Evolutionary conservation across 1,140 invertebrate genomes (phyloP), one percentile per base, ranked within the genome.

Genomic region (Papilio polytes): DNA sequence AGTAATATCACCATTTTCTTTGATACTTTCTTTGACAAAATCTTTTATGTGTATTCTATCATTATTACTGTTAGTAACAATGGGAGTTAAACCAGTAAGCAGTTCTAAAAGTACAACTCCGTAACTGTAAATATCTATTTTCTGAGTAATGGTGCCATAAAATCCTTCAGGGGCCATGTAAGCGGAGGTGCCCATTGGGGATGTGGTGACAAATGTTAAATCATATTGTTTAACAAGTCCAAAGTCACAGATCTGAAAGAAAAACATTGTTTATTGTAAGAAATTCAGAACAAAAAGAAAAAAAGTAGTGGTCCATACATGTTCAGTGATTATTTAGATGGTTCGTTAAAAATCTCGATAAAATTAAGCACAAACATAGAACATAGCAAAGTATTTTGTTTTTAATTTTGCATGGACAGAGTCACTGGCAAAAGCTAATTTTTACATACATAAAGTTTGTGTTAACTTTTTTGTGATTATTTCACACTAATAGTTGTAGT

Each of bases 91-190:
- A 44, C 97, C 96, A 44, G 97, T 97, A 20, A 97, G 85, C 48
- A 97, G 82, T 93, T 97, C 97, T 48, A 97, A 90, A 13, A 97
- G 84, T n/a, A 97, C 97, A 66, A 98, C 96, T 9, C 97, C 97
- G 95, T 96, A 98, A 88, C 97, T 97, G 89, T 96, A 98, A 15
- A 97, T 96, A 89, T 98, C 97, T 83, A 97, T 95, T 95, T 97
- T 97, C 20, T 96, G 95, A 36, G 97, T 97, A 66, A 98, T 95
- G 72, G 97, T 97, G 3, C 97, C 97, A 77, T 95, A 91, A 84
- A 96, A 96, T 9, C 97, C 97, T 94, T 98, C 97, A 1, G 96
- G 97, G 44, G 97, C 96, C 97, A 98, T 97, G 90, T 98, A 98
- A 0, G 97, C 96, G 6, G 95, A 95, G 10, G 97, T 98, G 18